Conservation (phyloP, 2,113 vertebrate species). For the Hypocryptadius cinnamomeus region DNA sequence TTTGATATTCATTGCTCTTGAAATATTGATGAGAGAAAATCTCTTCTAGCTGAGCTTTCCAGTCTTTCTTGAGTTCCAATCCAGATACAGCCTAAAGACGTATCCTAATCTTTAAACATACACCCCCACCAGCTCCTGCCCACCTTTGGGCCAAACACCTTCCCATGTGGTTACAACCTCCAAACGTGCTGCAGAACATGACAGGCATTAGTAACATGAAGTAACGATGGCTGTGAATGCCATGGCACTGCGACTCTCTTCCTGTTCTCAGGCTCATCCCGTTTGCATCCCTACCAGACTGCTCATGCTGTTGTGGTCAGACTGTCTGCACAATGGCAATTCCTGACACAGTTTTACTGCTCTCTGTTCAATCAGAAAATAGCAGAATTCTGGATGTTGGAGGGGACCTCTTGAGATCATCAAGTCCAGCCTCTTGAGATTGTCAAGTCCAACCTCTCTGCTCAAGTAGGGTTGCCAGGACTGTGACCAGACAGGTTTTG, state of each 20-base stretch:
- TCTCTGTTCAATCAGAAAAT: background rate
- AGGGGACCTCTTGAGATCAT: background rate
- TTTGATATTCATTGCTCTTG: background rate
- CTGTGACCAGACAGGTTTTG: background rate
- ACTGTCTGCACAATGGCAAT: background rate
- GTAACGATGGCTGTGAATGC: background rate
- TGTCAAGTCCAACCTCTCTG: background rate
- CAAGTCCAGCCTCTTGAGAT: background rate
- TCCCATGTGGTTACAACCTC: background rate
- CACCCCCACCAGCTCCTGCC: background rate
- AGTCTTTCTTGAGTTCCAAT: background rate
- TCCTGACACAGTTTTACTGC: background rate
- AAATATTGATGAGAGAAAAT: background rate
- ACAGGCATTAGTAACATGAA: background rate
- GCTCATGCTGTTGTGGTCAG: background rate
- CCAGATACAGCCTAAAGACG: background rate
- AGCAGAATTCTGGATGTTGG: background rate
- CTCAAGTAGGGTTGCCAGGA: background rate
- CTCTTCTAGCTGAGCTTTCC: background rate
- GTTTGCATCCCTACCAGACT: background rate
- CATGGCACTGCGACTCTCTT: background rate
- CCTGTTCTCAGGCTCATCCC: background rate
- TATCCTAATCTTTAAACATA: background rate
- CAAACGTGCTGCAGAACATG: background rate
- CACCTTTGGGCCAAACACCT: background rate